Evolutionary conservation across 2,797 vertebrate species (phyloP).

Genomic region (Malurus splendens): DNA sequence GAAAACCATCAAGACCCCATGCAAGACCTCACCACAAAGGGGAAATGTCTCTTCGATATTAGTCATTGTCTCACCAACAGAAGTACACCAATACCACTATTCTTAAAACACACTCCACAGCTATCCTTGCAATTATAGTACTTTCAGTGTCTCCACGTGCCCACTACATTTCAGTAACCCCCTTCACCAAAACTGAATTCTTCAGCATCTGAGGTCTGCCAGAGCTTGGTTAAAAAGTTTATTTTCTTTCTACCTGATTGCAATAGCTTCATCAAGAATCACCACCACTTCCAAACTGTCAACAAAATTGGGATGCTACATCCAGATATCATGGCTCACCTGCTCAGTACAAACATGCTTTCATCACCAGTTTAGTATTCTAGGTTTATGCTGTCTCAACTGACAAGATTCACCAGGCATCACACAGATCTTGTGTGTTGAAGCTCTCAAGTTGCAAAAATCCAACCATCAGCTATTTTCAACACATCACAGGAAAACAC

Average conservation of each 20-base stretch:
- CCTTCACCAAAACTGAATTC: background rate
- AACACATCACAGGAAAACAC: background rate
- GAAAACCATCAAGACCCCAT: background rate
- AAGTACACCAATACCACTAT: background rate
- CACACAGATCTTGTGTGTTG: fast-evolving
- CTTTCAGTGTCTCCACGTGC: background rate
- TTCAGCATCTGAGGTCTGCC: background rate
- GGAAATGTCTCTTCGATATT: background rate
- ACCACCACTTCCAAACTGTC: background rate
- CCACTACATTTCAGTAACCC: background rate
- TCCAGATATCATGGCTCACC: background rate
- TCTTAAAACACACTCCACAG: background rate
- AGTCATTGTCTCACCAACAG: background rate
- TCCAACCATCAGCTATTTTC: background rate
- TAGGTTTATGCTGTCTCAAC: background rate
- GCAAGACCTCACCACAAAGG: background rate
- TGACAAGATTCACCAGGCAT: background rate
- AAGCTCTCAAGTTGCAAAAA: background rate
- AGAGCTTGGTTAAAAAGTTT: background rate
- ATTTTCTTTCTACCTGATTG: background rate
- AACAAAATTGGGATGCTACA: background rate
- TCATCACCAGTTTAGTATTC: background rate
- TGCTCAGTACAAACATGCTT: background rate
- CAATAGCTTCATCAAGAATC: background rate
- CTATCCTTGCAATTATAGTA: background rate